phyloP scores from a whole-genome alignment of 2,113 vertebrate species.

The Hippocampus comes region DNA sequence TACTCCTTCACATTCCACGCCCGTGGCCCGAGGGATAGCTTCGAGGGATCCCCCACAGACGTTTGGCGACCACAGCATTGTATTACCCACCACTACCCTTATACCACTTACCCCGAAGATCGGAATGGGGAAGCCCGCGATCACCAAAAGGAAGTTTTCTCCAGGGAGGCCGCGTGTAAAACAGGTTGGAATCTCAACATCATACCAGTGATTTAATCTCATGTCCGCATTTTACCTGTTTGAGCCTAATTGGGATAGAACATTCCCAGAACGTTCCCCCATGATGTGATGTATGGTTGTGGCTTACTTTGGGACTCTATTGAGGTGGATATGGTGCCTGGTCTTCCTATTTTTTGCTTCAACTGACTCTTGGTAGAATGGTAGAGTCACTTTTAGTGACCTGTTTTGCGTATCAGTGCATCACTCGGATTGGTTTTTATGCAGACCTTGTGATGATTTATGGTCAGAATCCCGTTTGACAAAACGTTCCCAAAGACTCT shows the following conservation, averaged over 20 bases:
- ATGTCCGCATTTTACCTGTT: neutral
- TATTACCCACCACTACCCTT: slow-evolving; percentile 78
- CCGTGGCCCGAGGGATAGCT: slow-evolving; percentile 59
- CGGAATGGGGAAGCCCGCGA: slow-evolving; percentile 98
- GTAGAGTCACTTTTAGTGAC: slow-evolving; percentile 6
- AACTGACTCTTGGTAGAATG: slow-evolving; percentile 1
- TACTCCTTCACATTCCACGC: slow-evolving; percentile 70
- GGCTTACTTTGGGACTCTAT: neutral
- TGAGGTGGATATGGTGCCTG: slow-evolving; percentile 10
- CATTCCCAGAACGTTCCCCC: neutral
- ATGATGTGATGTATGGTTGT: neutral
- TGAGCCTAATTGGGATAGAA: neutral
- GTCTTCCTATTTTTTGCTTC: slow-evolving; percentile 3
- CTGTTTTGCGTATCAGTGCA: neutral
- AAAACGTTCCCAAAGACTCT: slow-evolving; percentile 12
- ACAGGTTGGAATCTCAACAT: slow-evolving; percentile 81
- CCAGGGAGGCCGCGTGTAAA: slow-evolving; percentile 96
- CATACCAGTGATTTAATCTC: neutral
- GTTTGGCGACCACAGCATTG: slow-evolving; percentile 67
- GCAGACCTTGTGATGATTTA: neutral
- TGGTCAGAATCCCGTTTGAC: neutral
- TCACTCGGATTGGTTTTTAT: no score
- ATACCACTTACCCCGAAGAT: slow-evolving; percentile 94
- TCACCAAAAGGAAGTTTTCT: slow-evolving; percentile 98
- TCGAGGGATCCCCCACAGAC: slow-evolving; percentile 67